Conservation (phyloP, 1,140 invertebrate species). For the Drosophila arizonae region DNA sequence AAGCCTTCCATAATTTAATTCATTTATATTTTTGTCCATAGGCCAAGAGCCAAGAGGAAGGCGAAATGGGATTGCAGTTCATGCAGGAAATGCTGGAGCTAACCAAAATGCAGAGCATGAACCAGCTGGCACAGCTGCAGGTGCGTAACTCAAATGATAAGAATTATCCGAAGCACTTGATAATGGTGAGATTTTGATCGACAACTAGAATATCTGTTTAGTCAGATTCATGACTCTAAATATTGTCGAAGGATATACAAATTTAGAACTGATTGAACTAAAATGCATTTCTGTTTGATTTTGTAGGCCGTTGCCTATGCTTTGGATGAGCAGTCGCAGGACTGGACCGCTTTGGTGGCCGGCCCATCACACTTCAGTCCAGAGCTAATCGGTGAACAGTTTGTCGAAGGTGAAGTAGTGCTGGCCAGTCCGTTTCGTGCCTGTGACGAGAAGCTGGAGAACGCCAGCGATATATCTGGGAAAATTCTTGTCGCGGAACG, state of each 20-base stretch:
- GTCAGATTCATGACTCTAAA: not conserved
- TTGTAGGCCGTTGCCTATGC: conserved; percentile 84
- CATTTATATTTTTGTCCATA: conserved; percentile 72
- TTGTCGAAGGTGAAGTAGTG: conserved; percentile 86
- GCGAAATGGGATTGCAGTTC: conserved; percentile 95
- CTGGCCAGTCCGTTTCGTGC: conserved; percentile 88
- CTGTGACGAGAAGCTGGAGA: conserved; percentile 83
- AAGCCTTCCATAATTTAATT: not conserved
- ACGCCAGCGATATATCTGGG: conserved; percentile 86
- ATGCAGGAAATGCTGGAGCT: conserved; percentile 99
- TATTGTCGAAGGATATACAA: not conserved
- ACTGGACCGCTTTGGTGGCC: conserved; percentile 85
- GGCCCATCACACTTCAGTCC: conserved; percentile 96
- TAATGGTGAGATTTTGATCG: conserved; percentile 15
- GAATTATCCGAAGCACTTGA: conserved; percentile 7
- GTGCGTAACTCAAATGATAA: conserved; percentile 48
- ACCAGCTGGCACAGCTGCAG: conserved; percentile 85
- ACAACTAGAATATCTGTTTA: not conserved
- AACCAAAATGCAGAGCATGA: conserved; percentile 88
- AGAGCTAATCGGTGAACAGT: conserved; percentile 86
- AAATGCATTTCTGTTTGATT: not conserved
- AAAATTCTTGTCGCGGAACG: conserved; percentile 93
- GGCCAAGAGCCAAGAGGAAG: conserved; percentile 93
- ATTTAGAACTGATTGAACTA: too few relatives aligned
- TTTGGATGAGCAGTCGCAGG: conserved; percentile 73